phyloP scores from a whole-genome alignment of 23 tunicate species.

The Ascidia mentula region DNA sequence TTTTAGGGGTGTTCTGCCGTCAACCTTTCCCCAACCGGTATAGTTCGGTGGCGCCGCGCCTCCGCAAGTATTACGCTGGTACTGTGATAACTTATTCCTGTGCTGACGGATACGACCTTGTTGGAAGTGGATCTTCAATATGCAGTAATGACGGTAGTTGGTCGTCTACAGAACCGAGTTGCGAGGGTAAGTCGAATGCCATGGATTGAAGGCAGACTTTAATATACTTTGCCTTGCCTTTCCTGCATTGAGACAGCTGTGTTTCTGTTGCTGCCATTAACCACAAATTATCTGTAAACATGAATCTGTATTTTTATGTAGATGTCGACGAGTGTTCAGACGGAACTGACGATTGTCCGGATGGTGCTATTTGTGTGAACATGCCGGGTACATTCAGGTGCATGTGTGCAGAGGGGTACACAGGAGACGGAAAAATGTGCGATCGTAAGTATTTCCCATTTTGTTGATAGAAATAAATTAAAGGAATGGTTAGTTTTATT shows the following conservation, averaged over 20 bases:
- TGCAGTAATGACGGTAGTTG: constrained; percentile 25
- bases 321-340: constrained; percentile 41
- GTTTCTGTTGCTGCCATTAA: no score
- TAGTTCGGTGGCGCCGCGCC: background rate
- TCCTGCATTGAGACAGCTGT: no score
- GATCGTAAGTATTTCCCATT: constrained; percentile 26
- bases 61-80: background rate
- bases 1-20: constrained; percentile 5
- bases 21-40: background rate
- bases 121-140: background rate
- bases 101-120: constrained; percentile 12
- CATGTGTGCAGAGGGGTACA: constrained; percentile 26
- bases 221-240: no score
- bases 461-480: no score
- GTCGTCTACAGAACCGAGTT: constrained; percentile 26
- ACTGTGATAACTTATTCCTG: constrained; percentile 19
- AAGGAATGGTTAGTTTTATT: no score
- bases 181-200: constrained; percentile 25
- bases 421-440: constrained; percentile 42
- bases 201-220: no score
- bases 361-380: constrained; percentile 29
- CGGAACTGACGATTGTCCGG: constrained; percentile 4
- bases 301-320: background rate
- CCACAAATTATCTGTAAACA: no score
- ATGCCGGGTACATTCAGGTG: constrained; percentile 45